Percentiles rank a stretch among this genome's conserved stretches.
Evolutionary conservation across 2,888 invertebrate genomes (phyloP).

Genomic region (Andrena trimmerana): DNA sequence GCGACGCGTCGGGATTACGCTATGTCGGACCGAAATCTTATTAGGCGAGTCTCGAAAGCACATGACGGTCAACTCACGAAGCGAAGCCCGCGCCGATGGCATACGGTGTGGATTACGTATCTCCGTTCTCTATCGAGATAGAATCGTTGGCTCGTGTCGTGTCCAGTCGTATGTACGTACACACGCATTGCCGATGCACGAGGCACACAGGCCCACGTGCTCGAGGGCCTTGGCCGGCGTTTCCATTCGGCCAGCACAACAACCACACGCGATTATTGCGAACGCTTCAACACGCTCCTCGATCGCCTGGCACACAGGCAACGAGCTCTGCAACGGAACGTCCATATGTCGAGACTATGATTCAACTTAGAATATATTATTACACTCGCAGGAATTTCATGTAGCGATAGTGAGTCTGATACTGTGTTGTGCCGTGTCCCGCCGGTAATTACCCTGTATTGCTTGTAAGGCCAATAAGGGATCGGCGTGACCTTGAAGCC

Average conservation of each 20-base stretch:
- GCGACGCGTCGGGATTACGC: background rate
- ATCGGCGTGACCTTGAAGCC: constrained; percentile 1
- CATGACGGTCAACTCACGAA: constrained; percentile 49
- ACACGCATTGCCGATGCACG: constrained; percentile 23
- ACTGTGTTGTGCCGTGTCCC: constrained; percentile 28
- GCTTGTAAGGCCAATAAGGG: constrained; percentile 18
- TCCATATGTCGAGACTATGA: constrained; percentile 71
- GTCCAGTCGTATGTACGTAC: background rate
- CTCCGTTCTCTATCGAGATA: constrained; percentile 55
- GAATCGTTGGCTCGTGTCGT: constrained; percentile 32
- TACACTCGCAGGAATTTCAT: constrained; percentile 33
- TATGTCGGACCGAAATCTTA: constrained; percentile 47
- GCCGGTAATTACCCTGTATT: constrained; percentile 40
- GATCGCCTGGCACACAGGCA: constrained; percentile 46
- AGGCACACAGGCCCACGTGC: constrained; percentile 45
- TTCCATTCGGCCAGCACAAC: background rate
- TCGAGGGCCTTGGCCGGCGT: constrained; percentile 9
- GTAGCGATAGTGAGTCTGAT: constrained; percentile 22
- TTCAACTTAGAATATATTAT: constrained; percentile 64
- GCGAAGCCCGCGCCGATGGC: constrained; percentile 25
- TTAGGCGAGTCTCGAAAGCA: constrained; percentile 44
- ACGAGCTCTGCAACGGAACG: constrained; percentile 59
- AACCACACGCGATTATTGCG: constrained; percentile 43
- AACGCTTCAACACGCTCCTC: constrained; percentile 25
- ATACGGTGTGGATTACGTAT: constrained; percentile 61